Percentiles rank a stretch among this genome's conserved stretches.
These are phyloP conservation scores for Anableps anableps DNA, from an alignment of 2,797 vertebrate species.

Conservation along the genomic window DNA sequence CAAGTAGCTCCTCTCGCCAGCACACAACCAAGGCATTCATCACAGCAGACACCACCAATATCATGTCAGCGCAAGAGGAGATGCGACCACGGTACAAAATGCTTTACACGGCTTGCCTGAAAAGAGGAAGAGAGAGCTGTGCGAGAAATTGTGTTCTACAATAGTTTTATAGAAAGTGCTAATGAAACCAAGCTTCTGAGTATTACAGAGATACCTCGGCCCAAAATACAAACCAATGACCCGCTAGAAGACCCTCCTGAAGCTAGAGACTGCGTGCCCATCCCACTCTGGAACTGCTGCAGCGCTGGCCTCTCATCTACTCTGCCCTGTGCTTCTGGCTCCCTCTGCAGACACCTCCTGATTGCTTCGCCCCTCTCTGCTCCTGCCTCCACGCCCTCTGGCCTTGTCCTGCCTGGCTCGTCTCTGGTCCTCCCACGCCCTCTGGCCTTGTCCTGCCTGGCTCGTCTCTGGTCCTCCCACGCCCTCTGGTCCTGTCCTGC, in stretches of 20 bases:
- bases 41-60: slow-evolving; percentile 80
- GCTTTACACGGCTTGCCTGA: slow-evolving; percentile 80
- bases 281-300: slow-evolving; percentile 68
- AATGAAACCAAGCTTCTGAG: slow-evolving; percentile 15
- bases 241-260: slow-evolving; percentile 62
- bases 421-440: slow-evolving; percentile 49
- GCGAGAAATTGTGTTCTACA: slow-evolving; percentile 80
- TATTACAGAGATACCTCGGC: slow-evolving; percentile 80
- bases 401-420: slow-evolving; percentile 53
- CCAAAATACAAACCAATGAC: slow-evolving; percentile 84
- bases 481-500: slow-evolving; percentile 57
- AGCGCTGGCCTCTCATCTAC: slow-evolving; percentile 66
- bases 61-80: slow-evolving; percentile 72
- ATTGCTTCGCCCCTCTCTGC: slow-evolving; percentile 48
- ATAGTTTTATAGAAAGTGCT: neutral
- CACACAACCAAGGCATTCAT: slow-evolving; percentile 80
- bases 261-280: slow-evolving; percentile 67
- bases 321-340: slow-evolving; percentile 73
- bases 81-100: slow-evolving; percentile 71
- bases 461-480: slow-evolving; percentile 48
- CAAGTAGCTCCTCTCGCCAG: slow-evolving; percentile 72
- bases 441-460: slow-evolving; percentile 55
- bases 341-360: slow-evolving; percentile 65
- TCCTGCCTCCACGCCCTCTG: slow-evolving; percentile 48
- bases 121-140: slow-evolving; percentile 84